Conservation (phyloP, 2,113 vertebrate species). For the Delphinapterus leucas region DNA sequence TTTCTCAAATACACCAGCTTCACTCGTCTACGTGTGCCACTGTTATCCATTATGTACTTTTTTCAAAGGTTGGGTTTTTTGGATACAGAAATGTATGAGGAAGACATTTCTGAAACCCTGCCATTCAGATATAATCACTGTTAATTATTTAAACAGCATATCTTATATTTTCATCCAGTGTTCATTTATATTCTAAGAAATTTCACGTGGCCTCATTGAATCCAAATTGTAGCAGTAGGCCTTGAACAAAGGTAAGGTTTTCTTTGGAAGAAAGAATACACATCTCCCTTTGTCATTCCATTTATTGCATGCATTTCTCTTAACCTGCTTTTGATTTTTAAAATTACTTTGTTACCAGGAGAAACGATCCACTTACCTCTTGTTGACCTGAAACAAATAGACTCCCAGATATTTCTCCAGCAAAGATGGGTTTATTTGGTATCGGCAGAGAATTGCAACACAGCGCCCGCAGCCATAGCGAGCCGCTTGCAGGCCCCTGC, state of each 20-base stretch:
- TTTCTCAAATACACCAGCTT: background rate
- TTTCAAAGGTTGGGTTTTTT: background rate
- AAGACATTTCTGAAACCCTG: background rate
- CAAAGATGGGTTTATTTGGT: background rate
- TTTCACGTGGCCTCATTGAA: background rate
- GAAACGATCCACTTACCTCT: background rate
- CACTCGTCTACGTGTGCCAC: background rate
- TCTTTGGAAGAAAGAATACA: background rate
- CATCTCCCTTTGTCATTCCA: background rate
- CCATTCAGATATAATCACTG: background rate
- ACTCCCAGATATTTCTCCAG: background rate
- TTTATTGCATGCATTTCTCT: background rate
- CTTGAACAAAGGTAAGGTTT: background rate
- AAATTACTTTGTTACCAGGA: background rate
- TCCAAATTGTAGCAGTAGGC: too few species aligned
- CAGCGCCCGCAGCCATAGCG: fast-evolving
- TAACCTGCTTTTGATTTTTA: background rate
- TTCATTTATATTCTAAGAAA: background rate
- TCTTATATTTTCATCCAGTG: background rate
- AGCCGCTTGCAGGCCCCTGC: background rate
- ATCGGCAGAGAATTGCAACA: background rate
- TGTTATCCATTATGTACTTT: background rate
- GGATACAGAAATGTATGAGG: background rate
- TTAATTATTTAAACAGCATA: background rate
- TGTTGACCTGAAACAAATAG: background rate